These are phyloP conservation scores for Cisticola juncidis DNA, from an alignment of 2,113 vertebrate species.

Conservation along the genomic window DNA sequence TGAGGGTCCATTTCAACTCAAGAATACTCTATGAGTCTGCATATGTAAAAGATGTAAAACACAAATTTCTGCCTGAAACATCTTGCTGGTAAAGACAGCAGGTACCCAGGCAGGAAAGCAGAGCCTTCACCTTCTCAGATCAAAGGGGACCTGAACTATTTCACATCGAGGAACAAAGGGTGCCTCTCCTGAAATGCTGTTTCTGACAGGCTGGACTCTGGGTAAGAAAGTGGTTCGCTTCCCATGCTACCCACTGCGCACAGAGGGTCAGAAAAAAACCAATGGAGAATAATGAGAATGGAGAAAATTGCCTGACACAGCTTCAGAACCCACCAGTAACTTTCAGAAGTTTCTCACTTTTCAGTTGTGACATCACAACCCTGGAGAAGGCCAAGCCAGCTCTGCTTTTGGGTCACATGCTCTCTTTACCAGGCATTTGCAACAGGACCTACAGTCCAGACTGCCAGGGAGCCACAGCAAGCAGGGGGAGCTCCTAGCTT, in stretches of 20 bases:
- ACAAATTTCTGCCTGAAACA: not conserved
- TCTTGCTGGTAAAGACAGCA: not conserved
- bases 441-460: not conserved
- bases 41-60: not conserved
- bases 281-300: not conserved
- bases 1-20: not conserved
- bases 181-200: not conserved
- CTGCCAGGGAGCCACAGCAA: not conserved
- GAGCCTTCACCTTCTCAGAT: not conserved
- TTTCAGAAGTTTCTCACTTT: not conserved
- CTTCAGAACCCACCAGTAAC: not conserved
- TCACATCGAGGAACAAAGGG: not conserved
- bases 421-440: not conserved
- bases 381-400: not conserved
- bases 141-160: not conserved
- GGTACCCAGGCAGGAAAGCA: not conserved
- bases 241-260: not conserved
- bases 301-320: not conserved
- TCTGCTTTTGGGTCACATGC: not conserved
- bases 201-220: not conserved
- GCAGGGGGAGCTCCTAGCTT: not conserved
- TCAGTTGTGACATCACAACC: not conserved
- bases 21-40: not conserved
- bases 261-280: not conserved
- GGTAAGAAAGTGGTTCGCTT: not conserved